Conservation (phyloP, 2,888 invertebrate genomes). For the Tipula lateralis region DNA sequence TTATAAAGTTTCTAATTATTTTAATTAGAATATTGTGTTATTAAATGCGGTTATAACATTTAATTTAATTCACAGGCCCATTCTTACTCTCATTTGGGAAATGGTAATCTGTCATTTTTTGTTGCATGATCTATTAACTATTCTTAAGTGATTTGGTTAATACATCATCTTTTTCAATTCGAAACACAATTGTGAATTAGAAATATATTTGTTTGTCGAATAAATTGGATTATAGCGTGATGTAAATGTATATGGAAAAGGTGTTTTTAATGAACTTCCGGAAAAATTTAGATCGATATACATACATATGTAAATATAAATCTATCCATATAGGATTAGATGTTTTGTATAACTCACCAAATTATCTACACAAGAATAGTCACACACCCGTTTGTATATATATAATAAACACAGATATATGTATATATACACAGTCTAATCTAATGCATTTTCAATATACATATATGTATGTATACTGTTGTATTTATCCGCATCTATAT, state of each 20-base stretch:
- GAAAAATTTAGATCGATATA: background rate
- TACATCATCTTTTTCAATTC: background rate
- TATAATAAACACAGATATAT: no score
- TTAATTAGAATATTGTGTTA: no score
- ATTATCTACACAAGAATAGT: background rate
- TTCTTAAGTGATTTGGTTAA: background rate
- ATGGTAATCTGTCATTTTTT: background rate
- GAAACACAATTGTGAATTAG: background rate
- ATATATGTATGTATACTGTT: background rate
- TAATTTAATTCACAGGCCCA: no score
- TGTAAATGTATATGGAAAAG: background rate
- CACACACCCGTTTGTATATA: background rate
- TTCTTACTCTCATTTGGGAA: background rate
- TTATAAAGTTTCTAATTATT: no score
- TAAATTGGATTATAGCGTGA: conserved; percentile 11
- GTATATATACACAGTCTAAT: background rate
- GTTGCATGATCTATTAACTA: background rate
- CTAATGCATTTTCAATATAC: background rate
- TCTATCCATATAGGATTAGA: background rate
- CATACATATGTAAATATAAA: background rate
- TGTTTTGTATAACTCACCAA: background rate
- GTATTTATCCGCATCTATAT: background rate
- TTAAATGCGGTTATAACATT: no score
- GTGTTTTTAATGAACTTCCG: background rate
- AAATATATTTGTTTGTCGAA: background rate